These are phyloP conservation scores for Muschampia plurimacula DNA, from an alignment of 2,888 invertebrate species.

Conservation along the genomic window DNA sequence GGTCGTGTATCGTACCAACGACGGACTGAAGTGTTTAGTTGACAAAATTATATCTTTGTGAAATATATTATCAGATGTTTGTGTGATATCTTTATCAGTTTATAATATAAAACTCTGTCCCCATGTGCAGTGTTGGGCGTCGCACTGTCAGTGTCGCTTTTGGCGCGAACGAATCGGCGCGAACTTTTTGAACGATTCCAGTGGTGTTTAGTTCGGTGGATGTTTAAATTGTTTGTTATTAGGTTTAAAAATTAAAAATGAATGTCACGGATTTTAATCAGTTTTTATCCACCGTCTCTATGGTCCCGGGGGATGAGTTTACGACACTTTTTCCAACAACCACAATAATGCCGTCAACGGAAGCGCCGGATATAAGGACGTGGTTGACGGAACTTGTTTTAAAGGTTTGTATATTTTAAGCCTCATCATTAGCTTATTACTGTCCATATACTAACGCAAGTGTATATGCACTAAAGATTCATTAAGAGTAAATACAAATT, in stretches of 20 bases:
- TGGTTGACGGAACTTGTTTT: constrained; percentile 69
- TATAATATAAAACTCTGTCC: constrained; percentile 33
- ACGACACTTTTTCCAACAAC: constrained; percentile 45
- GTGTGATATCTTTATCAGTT: constrained; percentile 62
- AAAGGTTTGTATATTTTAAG: constrained; percentile 60
- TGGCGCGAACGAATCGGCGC: constrained; percentile 46
- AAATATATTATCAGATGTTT: constrained; percentile 61
- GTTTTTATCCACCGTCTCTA: constrained; percentile 42
- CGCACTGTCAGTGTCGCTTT: constrained; percentile 55
- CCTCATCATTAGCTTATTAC: not conserved
- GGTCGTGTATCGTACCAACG: constrained; percentile 57
- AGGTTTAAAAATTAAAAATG: constrained; percentile 50
- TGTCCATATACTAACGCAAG: not conserved
- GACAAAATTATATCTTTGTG: constrained; percentile 45
- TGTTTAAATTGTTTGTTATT: constrained; percentile 31
- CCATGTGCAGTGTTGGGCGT: constrained; percentile 49
- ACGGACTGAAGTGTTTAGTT: constrained; percentile 34
- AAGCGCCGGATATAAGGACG: constrained; percentile 63
- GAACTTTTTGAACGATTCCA: constrained; percentile 40
- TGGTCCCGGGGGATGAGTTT: constrained; percentile 47
- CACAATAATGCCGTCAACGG: constrained; percentile 51
- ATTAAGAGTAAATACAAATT: too few species aligned
- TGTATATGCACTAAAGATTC: not conserved
- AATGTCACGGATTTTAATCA: constrained; percentile 47
- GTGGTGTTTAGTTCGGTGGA: constrained; percentile 41